phyloP scores from a whole-genome alignment of 2,888 invertebrate genomes.

The Dicranocentrus wangi region DNA sequence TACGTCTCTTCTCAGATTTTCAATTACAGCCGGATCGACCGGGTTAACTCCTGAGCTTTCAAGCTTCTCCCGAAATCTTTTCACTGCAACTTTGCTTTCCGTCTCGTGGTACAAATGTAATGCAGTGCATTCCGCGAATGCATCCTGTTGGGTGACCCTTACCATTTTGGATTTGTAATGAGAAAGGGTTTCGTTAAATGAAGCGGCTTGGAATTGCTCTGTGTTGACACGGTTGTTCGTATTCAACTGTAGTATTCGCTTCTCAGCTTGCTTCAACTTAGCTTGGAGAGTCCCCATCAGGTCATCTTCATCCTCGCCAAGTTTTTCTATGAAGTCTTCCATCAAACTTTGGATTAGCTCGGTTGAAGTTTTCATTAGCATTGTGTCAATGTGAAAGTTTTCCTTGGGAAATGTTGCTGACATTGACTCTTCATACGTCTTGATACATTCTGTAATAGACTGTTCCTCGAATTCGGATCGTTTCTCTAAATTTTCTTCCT shows the following conservation, averaged over 20 bases:
- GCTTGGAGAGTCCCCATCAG: not conserved
- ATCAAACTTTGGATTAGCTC: conserved; percentile 5
- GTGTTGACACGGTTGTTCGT: not conserved
- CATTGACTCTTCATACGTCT: conserved; percentile 23
- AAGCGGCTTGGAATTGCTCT: no score
- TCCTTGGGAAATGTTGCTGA: no score
- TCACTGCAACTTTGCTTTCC: not conserved
- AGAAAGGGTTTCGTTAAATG: no score
- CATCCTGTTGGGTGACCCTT: not conserved
- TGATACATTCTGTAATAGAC: conserved; percentile 13
- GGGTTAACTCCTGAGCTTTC: no score
- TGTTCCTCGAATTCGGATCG: no score
- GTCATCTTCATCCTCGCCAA: conserved; percentile 20
- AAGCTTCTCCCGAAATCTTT: not conserved
- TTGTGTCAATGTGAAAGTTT: no score
- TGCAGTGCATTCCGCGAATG: no score
- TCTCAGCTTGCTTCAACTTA: not conserved
- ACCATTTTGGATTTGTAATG: not conserved
- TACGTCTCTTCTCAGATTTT: not conserved
- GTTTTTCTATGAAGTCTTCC: conserved; percentile 35
- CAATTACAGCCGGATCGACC: no score
- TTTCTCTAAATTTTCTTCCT: conserved; percentile 21
- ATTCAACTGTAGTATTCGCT: not conserved
- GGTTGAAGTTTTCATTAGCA: not conserved
- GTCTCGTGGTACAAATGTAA: no score